phyloP scores from a whole-genome alignment of 2,113 vertebrate species.

The Alaudala cheleensis region DNA sequence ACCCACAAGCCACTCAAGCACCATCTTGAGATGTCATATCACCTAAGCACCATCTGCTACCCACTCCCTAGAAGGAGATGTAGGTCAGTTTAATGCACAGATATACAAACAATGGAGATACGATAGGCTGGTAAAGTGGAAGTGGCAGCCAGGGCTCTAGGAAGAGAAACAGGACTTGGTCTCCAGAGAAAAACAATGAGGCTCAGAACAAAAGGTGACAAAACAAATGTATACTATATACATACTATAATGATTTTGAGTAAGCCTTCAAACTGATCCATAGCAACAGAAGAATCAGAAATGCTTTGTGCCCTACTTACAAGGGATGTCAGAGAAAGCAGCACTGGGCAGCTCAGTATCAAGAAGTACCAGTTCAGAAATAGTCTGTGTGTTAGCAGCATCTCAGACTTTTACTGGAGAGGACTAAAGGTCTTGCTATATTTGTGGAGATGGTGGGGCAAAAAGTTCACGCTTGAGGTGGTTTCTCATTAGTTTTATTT shows the following conservation, averaged over 20 bases:
- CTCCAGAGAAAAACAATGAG: background rate
- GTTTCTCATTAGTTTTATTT: background rate
- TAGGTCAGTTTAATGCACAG: background rate
- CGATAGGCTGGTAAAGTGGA: background rate
- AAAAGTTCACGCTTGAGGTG: background rate
- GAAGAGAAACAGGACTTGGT: background rate
- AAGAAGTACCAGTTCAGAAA: background rate
- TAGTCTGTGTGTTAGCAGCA: background rate
- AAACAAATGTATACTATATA: background rate
- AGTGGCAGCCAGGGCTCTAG: background rate
- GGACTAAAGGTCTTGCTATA: background rate
- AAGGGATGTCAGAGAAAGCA: background rate
- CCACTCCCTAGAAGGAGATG: background rate
- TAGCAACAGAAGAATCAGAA: background rate
- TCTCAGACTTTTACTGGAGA: background rate
- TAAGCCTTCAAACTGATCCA: background rate
- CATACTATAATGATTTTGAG: background rate
- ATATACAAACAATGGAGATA: background rate
- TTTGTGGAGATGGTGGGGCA: background rate
- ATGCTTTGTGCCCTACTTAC: background rate
- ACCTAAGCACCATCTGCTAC: background rate
- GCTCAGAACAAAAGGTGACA: background rate
- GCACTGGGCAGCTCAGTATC: background rate
- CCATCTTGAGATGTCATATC: background rate
- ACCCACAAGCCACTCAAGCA: background rate